Evolutionary conservation across 2,113 vertebrate species (phyloP).

Genomic region (Cephalopterus ornatus): DNA sequence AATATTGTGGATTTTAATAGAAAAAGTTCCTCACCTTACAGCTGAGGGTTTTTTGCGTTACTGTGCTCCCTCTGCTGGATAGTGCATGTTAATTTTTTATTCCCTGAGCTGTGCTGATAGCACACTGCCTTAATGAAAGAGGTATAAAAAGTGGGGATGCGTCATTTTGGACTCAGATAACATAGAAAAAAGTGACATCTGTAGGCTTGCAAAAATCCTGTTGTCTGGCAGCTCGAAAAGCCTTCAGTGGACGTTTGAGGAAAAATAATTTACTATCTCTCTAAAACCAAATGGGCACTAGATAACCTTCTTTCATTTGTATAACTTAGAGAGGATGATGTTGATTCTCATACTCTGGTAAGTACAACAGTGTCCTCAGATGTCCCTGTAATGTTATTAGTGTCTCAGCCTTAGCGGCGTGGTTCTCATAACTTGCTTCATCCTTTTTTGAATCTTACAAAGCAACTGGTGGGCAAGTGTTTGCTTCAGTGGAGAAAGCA

Average conservation of each 20-base stretch:
- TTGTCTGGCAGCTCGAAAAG: neutral
- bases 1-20: neutral
- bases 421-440: neutral
- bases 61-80: conserved; percentile 62
- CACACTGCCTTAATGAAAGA: neutral
- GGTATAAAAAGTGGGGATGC: neutral
- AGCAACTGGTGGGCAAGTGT: neutral
- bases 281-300: neutral
- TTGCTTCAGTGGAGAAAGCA: neutral
- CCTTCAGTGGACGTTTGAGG: neutral
- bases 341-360: neutral
- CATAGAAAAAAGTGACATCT: neutral
- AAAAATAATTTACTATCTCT: neutral
- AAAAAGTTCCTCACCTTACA: neutral
- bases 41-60: neutral
- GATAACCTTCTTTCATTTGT: conserved; percentile 2
- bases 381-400: neutral
- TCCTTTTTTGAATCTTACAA: neutral
- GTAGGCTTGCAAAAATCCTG: neutral
- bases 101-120: neutral
- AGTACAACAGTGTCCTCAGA: neutral
- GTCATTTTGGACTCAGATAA: neutral
- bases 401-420: neutral
- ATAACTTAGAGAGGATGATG: neutral
- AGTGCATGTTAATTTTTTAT: neutral